Evolutionary conservation across 2,888 invertebrate species (phyloP).

Genomic region (Mycogona germanica): DNA sequence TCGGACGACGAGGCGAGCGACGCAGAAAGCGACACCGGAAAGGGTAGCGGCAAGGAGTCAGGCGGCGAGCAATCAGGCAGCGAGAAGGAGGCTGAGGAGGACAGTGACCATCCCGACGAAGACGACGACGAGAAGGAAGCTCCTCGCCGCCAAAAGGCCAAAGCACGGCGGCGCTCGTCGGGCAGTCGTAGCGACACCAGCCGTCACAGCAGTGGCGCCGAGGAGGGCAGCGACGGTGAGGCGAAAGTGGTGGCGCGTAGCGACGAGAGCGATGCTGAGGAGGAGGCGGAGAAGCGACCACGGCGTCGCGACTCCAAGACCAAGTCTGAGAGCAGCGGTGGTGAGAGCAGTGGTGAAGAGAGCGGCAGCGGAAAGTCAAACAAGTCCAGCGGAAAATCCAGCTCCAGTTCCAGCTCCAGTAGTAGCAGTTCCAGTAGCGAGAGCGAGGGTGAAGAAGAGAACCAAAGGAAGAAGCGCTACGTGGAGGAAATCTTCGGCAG

Average conservation of each 20-base stretch:
- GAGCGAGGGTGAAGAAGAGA: slow-evolving; percentile 22
- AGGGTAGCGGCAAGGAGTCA: slow-evolving; percentile 1
- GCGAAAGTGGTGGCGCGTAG: no score
- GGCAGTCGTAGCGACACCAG: background rate
- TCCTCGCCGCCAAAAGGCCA: background rate
- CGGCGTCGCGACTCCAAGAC: slow-evolving; percentile 32
- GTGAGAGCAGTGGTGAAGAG: slow-evolving; percentile 24
- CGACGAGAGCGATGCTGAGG: slow-evolving; percentile 22
- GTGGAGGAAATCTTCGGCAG: slow-evolving; percentile 27
- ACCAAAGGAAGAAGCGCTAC: slow-evolving; percentile 23
- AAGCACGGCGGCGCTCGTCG: slow-evolving; percentile 14
- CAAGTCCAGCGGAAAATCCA: slow-evolving; percentile 32
- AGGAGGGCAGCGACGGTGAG: slow-evolving; percentile 18
- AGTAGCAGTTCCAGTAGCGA: slow-evolving; percentile 11
- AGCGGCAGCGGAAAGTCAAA: slow-evolving; percentile 23
- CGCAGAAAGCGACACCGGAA: slow-evolving; percentile 6
- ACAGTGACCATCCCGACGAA: slow-evolving; percentile 40
- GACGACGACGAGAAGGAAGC: slow-evolving; percentile 27
- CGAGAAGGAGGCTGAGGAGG: slow-evolving; percentile 26
- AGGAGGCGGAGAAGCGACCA: slow-evolving; percentile 8
- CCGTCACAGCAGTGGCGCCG: slow-evolving; percentile 9
- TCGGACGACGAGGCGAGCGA: slow-evolving; percentile 12
- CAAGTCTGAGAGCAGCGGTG: slow-evolving; percentile 29
- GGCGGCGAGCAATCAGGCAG: slow-evolving; percentile 21
- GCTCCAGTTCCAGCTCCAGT: slow-evolving; percentile 27